Base-by-base conservation (phyloP, 1,140 invertebrate species). In the Thaumetopoea pityocampa region DNA sequence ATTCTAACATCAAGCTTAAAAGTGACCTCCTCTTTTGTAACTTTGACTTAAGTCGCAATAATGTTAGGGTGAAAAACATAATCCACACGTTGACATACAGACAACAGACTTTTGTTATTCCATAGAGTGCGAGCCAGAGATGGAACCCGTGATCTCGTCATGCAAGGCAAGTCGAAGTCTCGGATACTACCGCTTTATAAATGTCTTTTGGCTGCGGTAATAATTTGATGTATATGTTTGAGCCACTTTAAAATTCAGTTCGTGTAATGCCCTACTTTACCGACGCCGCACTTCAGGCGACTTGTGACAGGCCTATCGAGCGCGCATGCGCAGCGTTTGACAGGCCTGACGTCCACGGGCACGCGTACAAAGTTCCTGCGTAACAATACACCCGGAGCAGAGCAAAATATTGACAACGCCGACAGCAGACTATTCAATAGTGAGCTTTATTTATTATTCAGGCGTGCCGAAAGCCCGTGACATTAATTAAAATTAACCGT, bases 261-360 rank as follows among this genome's bases (percentile, higher is more conserved):
- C 32, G 8, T 9, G 10, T n/a, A 14, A 42, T 12, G 16, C 19
- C 46, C 54, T 64, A 62, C 59, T 73, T 76, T 76, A 79, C 70
- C 71, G 74, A 79, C 74, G 49, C 55, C 46, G 33, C 45, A n/a
- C 20, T 48, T 37, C 51, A 46, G 44, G 43, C 28, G 38, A 28
- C 27, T 30, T 59, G 52, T 67, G 54, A 65, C 42, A 53, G 26
- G 20, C 17, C 32, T 11, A 16, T 5, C 15, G 8, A 56, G 4
- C 53, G 67, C 78, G 78, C 78, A 79, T 79, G 78, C 48, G 55
- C 19, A 36, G 24, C 28, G 42, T 63, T 49, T 78, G 74, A 76
- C 78, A 76, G 48, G 44, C 56, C 47, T 60, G 58, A 66, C 59
- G 64, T 50, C 53, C 28, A 40, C 42, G 59, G 58, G 52, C 72